Evolutionary conservation across 1,140 invertebrate species (phyloP).

Genomic region (Magallana ariakensis): DNA sequence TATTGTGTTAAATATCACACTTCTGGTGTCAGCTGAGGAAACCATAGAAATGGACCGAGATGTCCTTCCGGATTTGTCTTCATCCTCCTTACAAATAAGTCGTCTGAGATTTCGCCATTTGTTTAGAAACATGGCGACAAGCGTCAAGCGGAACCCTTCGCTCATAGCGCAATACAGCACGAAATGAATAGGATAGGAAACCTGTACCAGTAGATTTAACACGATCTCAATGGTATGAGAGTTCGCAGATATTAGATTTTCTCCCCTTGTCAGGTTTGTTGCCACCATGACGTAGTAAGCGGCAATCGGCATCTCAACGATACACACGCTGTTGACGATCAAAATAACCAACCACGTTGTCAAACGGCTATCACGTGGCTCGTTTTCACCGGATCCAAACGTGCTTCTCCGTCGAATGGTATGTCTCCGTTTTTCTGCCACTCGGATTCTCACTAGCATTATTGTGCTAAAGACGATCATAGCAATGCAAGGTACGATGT

Average conservation of each 20-base stretch:
- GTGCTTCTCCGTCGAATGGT: slow-evolving; percentile 13
- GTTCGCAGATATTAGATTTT: slow-evolving; percentile 23
- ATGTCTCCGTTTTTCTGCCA: slow-evolving; percentile 32
- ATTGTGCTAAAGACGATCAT: slow-evolving; percentile 42
- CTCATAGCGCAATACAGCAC: slow-evolving; percentile 36
- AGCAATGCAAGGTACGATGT: slow-evolving; percentile 20
- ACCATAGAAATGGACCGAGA: not conserved
- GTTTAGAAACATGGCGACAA: slow-evolving; percentile 4
- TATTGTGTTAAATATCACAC: slow-evolving; percentile 30
- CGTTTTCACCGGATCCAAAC: slow-evolving; percentile 13
- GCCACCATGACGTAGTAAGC: slow-evolving; percentile 37
- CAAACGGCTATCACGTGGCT: slow-evolving; percentile 44
- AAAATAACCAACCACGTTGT: slow-evolving; percentile 47
- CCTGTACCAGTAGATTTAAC: slow-evolving; percentile 33
- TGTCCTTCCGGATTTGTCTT: not conserved
- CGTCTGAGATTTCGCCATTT: not conserved
- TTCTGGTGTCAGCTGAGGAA: slow-evolving; percentile 20
- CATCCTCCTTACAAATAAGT: not conserved
- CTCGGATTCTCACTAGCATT: slow-evolving; percentile 37
- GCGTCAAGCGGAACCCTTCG: slow-evolving; percentile 29
- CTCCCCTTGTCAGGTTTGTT: slow-evolving; percentile 1
- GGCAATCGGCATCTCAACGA: slow-evolving; percentile 43
- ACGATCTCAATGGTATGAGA: slow-evolving; percentile 7
- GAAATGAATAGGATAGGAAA: slow-evolving; percentile 44
- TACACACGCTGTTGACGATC: slow-evolving; percentile 34